Percentiles rank a stretch among this genome's conserved stretches.
Evolutionary conservation across 1,140 invertebrate genomes (phyloP).

Genomic region (Apis dorsata): DNA sequence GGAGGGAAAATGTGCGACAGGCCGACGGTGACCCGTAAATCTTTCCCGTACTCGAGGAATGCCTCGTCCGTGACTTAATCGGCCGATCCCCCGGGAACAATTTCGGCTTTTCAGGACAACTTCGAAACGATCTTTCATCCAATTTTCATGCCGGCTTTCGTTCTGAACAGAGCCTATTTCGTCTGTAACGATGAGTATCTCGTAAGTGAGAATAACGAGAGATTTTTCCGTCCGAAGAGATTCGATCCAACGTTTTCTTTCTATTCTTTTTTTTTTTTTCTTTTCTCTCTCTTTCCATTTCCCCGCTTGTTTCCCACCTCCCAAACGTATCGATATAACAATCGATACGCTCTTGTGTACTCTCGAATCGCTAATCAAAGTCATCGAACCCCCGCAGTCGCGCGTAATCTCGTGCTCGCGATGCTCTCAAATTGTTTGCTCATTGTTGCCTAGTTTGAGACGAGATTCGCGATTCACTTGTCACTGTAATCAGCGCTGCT

Average conservation of each 20-base stretch:
- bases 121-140: neutral
- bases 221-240: neutral
- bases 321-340: neutral
- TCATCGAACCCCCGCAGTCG: neutral
- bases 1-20: conserved; percentile 6
- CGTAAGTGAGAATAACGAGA: conserved; percentile 63
- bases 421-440: neutral
- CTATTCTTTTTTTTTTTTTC: too few relatives aligned
- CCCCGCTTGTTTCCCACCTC: neutral
- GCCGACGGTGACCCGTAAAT: neutral
- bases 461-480: neutral
- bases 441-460: neutral
- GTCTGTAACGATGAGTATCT: conserved; percentile 78
- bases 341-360: neutral
- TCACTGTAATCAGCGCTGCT: neutral
- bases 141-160: conserved; percentile 69
- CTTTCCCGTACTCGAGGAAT: conserved; percentile 14
- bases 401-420: neutral
- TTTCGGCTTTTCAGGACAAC: neutral
- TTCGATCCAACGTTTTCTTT: too few relatives aligned
- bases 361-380: neutral
- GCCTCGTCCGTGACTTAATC: conserved; percentile 30
- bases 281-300: too few relatives aligned
- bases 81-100: neutral
- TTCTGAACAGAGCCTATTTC: conserved; percentile 73